Evolutionary conservation across 2,797 vertebrate species (phyloP), one percentile per base, ranked within the genome.

Genomic region (Anableps anableps): DNA sequence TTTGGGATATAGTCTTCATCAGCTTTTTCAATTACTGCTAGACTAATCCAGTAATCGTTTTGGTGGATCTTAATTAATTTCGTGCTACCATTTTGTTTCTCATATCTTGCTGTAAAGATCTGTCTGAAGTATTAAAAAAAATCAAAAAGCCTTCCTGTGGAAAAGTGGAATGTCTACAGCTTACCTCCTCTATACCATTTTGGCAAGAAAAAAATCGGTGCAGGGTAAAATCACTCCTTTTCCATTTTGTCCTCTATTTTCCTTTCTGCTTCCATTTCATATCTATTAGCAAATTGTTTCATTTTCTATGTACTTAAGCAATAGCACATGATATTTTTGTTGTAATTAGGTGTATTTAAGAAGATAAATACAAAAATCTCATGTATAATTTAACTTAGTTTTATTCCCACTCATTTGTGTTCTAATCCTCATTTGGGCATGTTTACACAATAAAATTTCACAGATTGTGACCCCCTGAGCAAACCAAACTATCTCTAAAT

Each of bases 61-160:
- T 77, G 81, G 86, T 82, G 82, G 88, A 94, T 96, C 94, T 94
- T 95, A 95, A 96, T 96, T 94, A 94, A 93, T 94, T 95, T 92
- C 88, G 85, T 83, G 81, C 79, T 82, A 76, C 89, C 92, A 93
- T 92, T 93, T 93, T 91, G 83, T 91, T 93, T 87, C 88, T 79
- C 84, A 91, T 91, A 92, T 94, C 92, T 64, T 74, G 70, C 75
- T 79, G 76, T 64, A 62, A 72, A 78, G 78, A 94, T 94, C 90
- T 93, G 80, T 84, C 85, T 84, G 68, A 84, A 89, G 82, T 75
- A 72, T 76, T 71, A 50, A 86, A 83, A 76, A 76, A 75, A 62
- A 68, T 29, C 0, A 48, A 86, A 84, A 72, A 23, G 53, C 21
- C 19, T 34, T 89, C 80, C 78, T 76, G 72, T 78, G 89, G 88